Base-by-base conservation (phyloP, 1,140 invertebrate genomes). In the Venustaconcha ellipsiformis region DNA sequence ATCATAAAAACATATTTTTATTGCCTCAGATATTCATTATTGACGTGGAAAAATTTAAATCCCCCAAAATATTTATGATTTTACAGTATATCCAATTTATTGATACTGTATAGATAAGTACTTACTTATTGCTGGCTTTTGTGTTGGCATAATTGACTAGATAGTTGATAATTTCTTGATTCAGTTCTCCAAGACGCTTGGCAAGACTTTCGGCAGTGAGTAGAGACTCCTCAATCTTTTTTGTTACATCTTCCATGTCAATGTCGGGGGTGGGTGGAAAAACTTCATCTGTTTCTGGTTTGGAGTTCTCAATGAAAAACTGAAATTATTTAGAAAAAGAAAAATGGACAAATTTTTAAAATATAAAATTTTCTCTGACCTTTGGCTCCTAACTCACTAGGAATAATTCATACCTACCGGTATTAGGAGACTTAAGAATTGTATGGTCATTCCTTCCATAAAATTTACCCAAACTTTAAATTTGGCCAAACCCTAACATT, bases 241-340 rank as follows among this genome's bases (percentile, higher is more conserved):
- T 62, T 26, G 74, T 56, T 2, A 83, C 83, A 37, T 89, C 87
- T 26, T 89, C 88, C 18, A 89, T 70, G 69, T 89, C 87, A 60
- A 89, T 76, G 48, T 89, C 87, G 5, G 85, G 87, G 37, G 83
- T 84, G 2, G 74, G 77, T 23, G 82, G 78, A 23, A 79, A 79
- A 71, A 80, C 76, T n/a, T 86, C 84, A 30, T 88, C 88, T 15
- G 89, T 86, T 18, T 88, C 86, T 18, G 82, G 80, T 67, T 80
- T 85, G 1, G 82, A 79, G 70, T 87, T 88, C 20, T 88, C 88
- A 75, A 83, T 84, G 77, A 89, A 89, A 78, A 89, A 89, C 88
- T 89, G 74, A n/a, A 81, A 66, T 76, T 70, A 78, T 15, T 60
- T 20, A 72, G 59, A 62, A 62, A 62, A 18, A 62, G 18, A 62